A percentile compares a stretch with the other conserved stretches of the same genome.
phyloP scores from a whole-genome alignment of 2,113 vertebrate species.

The Macrotis lagotis region DNA sequence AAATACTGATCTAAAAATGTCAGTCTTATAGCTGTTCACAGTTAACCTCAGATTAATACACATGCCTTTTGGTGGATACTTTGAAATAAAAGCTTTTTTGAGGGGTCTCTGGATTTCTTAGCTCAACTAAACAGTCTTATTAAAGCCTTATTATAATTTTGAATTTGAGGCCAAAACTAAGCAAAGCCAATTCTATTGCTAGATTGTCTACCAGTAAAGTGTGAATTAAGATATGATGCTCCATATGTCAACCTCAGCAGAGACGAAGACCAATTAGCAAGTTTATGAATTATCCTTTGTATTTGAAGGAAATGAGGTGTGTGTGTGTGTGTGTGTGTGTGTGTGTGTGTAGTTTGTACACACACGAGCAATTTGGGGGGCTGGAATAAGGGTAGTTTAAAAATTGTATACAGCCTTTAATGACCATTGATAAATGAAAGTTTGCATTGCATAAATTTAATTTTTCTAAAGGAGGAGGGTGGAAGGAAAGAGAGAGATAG shows the following conservation, averaged over 20 bases:
- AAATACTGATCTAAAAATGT: conserved; percentile 70
- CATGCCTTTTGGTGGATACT: not conserved
- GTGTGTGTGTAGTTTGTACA: not conserved
- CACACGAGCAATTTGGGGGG: not conserved
- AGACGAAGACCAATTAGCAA: not conserved
- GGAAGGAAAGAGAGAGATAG: not conserved
- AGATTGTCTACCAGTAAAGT: conserved; percentile 1
- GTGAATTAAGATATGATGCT: conserved; percentile 34
- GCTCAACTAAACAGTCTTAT: conserved; percentile 44
- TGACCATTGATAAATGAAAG: not conserved
- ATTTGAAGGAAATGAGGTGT: not conserved
- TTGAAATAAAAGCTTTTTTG: not conserved
- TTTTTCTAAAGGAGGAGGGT: not conserved
- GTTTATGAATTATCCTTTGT: not conserved
- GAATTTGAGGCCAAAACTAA: conserved; percentile 39
- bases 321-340: not conserved
- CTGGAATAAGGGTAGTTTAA: not conserved
- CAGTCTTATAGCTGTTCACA: conserved; percentile 54
- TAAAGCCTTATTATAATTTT: conserved; percentile 31
- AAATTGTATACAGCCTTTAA: not conserved
- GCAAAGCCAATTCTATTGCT: conserved; percentile 20
- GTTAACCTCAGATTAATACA: conserved; percentile 33
- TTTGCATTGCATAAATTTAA: not conserved
- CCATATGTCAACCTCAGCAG: not conserved
- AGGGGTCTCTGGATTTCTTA: conserved; percentile 28